Conservation (phyloP, 1,140 invertebrate species). For the Andricus grossulariae region DNA sequence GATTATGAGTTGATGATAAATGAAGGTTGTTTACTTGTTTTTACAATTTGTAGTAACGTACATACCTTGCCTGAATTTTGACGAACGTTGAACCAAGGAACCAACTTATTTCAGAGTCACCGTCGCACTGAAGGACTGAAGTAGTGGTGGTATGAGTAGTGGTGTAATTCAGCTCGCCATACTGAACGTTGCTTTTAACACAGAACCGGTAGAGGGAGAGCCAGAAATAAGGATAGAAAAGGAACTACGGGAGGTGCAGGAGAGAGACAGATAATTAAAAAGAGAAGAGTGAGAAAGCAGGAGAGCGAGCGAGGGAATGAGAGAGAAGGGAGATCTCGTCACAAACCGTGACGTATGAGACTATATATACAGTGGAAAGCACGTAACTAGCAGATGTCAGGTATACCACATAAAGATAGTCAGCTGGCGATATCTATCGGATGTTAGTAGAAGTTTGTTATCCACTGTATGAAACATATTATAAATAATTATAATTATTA, state of each 20-base stretch:
- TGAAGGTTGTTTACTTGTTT: neutral
- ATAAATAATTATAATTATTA: no score
- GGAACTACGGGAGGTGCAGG: slow-evolving; percentile 17
- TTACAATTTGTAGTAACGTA: neutral
- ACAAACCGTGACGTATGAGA: slow-evolving; percentile 8
- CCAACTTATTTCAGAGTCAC: slow-evolving; percentile 59
- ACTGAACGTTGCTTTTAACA: slow-evolving; percentile 33
- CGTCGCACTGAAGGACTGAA: slow-evolving; percentile 63
- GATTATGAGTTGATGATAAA: neutral
- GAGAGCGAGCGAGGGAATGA: slow-evolving; percentile 33
- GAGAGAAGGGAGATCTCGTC: slow-evolving; percentile 2
- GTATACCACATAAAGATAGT: neutral
- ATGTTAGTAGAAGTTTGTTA: neutral
- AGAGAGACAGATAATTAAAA: slow-evolving; percentile 31
- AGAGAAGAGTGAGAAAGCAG: slow-evolving; percentile 39
- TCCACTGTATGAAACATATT: no score
- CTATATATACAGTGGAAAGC: neutral
- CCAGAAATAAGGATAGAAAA: slow-evolving; percentile 28
- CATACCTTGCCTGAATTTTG: slow-evolving; percentile 48
- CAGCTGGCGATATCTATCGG: neutral
- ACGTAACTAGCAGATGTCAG: neutral
- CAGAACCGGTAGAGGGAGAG: slow-evolving; percentile 27
- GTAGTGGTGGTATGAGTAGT: slow-evolving; percentile 36
- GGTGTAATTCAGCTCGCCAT: slow-evolving; percentile 60
- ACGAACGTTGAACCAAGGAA: slow-evolving; percentile 54